A percentile compares a stretch with the other conserved stretches of the same genome.
These are phyloP conservation scores for Drosophila kuntzei DNA, from an alignment of 2,888 invertebrate genomes.

Conservation along the genomic window DNA sequence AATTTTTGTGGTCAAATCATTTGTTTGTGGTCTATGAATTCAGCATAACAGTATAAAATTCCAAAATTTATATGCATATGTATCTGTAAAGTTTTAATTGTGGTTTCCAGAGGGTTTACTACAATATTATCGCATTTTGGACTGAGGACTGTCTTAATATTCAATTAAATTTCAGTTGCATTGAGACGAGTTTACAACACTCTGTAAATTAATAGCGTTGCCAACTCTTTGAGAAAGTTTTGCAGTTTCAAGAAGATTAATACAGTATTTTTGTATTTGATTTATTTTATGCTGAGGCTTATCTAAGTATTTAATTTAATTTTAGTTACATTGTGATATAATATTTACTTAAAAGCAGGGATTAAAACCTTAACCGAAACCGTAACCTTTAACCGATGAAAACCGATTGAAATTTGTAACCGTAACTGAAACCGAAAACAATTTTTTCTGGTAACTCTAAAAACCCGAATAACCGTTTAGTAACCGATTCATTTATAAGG, in stretches of 20 bases:
- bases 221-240: neutral
- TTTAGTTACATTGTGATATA: no score
- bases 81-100: slow-evolving; percentile 10
- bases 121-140: neutral
- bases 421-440: no score
- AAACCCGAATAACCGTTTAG: no score
- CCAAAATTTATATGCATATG: neutral
- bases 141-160: neutral
- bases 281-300: neutral
- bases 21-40: slow-evolving; percentile 21
- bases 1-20: slow-evolving; percentile 32
- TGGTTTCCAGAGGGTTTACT: slow-evolving; percentile 1
- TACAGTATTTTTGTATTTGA: neutral
- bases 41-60: slow-evolving; percentile 4
- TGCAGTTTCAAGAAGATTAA: neutral
- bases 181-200: neutral
- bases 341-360: no score
- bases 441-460: no score
- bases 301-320: neutral
- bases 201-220: neutral
- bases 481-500: no score
- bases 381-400: no score
- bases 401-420: no score
- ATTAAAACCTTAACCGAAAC: no score
- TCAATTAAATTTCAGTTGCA: neutral